These are phyloP conservation scores for Chalcosyrphus nemorum DNA, from an alignment of 2,888 invertebrate genomes.

Conservation along the genomic window DNA sequence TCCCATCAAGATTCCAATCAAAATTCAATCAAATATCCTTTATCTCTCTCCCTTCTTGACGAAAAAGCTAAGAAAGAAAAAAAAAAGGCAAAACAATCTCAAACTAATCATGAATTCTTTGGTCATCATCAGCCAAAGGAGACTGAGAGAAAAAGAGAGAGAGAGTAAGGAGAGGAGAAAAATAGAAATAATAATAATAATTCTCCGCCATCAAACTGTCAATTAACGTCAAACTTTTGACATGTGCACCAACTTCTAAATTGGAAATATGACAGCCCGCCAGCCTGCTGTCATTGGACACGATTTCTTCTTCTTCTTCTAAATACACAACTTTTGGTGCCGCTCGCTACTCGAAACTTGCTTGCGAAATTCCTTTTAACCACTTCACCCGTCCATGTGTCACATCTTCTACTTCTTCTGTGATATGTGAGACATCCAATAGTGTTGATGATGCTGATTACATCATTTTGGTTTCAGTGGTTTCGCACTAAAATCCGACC, in stretches of 20 bases:
- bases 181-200: conserved; percentile 18
- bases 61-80: background rate
- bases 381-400: conserved; percentile 52
- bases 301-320: conserved; percentile 27
- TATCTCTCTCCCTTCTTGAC: background rate
- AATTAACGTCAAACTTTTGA: conserved; percentile 66
- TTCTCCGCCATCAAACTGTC: conserved; percentile 59
- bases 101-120: conserved; percentile 53
- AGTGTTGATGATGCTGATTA: conserved; percentile 41
- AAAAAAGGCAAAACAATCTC: background rate
- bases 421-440: background rate
- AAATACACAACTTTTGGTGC: conserved; percentile 43
- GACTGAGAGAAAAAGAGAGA: background rate
- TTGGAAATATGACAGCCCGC: conserved; percentile 54
- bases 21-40: conserved; percentile 67
- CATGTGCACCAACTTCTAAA: conserved; percentile 61
- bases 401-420: conserved; percentile 60
- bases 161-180: background rate
- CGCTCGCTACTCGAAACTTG: background rate
- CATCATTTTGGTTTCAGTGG: conserved; percentile 67
- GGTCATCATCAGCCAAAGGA: no score
- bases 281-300: conserved; percentile 42
- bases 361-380: conserved; percentile 54
- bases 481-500: conserved; percentile 53
- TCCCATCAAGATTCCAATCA: conserved; percentile 24